Percentiles rank a stretch among this genome's conserved stretches.
phyloP scores from a whole-genome alignment of 2,888 invertebrate species.

The Pinctada fucata region DNA sequence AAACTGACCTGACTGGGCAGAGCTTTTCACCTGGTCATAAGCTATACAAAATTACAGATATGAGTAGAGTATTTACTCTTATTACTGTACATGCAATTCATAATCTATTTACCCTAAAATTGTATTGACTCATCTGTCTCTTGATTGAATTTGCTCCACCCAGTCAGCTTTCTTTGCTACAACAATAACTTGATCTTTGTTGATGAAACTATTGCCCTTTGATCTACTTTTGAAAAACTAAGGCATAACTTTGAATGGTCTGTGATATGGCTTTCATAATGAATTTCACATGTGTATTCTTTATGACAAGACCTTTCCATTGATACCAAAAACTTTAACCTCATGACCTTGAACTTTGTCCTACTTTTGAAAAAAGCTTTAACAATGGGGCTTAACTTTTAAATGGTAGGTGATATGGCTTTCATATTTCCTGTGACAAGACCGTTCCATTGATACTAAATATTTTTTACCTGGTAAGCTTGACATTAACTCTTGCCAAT shows the following conservation, averaged over 20 bases:
- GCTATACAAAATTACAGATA: no score
- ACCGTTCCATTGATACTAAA: no score
- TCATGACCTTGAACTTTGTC: background rate
- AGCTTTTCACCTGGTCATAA: background rate
- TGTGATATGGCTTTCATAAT: background rate
- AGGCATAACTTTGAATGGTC: background rate
- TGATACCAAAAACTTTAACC: background rate
- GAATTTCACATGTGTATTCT: background rate
- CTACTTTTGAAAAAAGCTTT: no score
- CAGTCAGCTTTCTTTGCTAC: no score
- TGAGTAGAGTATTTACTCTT: no score
- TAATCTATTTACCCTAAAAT: no score
- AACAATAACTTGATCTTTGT: no score
- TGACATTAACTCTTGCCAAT: no score
- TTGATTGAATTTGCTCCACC: no score
- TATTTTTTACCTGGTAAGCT: no score
- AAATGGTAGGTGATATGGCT: background rate
- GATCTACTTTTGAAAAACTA: background rate
- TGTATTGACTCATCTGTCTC: no score
- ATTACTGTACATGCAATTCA: no score
- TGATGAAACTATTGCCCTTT: background rate
- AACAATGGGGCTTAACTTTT: background rate
- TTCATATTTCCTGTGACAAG: background rate
- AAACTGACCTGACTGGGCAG: background rate
- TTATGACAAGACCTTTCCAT: background rate